Evolutionary conservation across 1,140 invertebrate genomes (phyloP).

Genomic region (Monomorium pharaonis): DNA sequence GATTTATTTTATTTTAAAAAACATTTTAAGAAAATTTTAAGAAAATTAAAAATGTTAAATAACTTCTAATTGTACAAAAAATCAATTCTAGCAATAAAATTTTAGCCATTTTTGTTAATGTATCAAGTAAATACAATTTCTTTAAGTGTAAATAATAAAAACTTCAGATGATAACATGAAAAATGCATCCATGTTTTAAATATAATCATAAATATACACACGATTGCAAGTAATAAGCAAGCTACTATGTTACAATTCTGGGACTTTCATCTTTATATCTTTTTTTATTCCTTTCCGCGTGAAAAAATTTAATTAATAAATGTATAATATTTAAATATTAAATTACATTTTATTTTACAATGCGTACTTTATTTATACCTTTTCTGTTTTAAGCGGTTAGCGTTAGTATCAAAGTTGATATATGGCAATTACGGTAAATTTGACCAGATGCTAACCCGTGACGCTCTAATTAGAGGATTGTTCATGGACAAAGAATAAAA

Average conservation of each 20-base stretch:
- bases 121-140: neutral
- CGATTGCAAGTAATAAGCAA: neutral
- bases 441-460: constrained; percentile 6
- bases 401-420: neutral
- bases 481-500: constrained; percentile 43
- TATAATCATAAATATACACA: neutral
- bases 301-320: neutral
- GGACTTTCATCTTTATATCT: neutral
- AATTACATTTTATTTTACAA: neutral
- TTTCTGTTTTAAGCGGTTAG: neutral
- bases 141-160: neutral
- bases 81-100: neutral
- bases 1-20: neutral
- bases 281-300: neutral
- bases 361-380: neutral
- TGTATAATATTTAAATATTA: neutral
- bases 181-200: neutral
- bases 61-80: neutral
- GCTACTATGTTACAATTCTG: neutral
- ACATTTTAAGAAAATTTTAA: too few relatives aligned
- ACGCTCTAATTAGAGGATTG: constrained; percentile 37
- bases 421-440: neutral
- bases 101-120: neutral
- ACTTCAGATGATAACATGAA: neutral
- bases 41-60: neutral